Percentiles rank a stretch among this genome's conserved stretches.
These are phyloP conservation scores for Pterophyllum scalare DNA, from an alignment of 2,113 vertebrate species.

Conservation along the genomic window DNA sequence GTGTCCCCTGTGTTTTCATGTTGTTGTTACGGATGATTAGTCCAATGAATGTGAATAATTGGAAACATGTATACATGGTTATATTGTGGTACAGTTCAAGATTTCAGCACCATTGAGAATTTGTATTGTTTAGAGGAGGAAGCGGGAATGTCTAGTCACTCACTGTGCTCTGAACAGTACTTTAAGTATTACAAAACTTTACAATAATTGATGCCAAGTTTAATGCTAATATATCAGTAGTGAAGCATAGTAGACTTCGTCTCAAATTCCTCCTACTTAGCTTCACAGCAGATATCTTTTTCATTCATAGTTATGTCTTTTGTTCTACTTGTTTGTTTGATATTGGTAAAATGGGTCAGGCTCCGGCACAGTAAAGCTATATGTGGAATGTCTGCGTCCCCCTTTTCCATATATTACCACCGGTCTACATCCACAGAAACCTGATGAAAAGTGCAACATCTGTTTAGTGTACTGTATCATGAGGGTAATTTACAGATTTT, in stretches of 20 bases:
- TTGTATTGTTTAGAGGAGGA: constrained; percentile 17
- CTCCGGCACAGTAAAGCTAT: background rate
- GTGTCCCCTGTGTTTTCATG: constrained; percentile 70
- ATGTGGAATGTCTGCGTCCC: background rate
- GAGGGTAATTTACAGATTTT: no score
- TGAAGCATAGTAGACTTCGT: background rate
- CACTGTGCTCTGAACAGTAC: background rate
- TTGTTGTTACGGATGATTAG: constrained; percentile 79
- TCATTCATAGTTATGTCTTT: background rate
- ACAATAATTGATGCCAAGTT: background rate
- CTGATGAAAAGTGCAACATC: background rate
- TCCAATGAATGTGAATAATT: constrained; percentile 79
- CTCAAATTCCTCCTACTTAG: background rate
- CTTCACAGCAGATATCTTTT: background rate
- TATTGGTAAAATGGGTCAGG: background rate
- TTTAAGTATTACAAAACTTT: background rate
- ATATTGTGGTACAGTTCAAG: constrained; percentile 72
- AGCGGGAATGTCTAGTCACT: background rate
- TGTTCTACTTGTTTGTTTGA: background rate
- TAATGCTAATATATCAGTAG: background rate
- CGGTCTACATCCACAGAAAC: no score
- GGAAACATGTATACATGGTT: constrained; percentile 74
- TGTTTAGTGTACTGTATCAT: background rate
- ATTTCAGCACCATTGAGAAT: constrained; percentile 53
- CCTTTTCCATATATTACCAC: background rate